Evolutionary conservation across 2,113 vertebrate species (phyloP).

Genomic region (Cheilinus undulatus): DNA sequence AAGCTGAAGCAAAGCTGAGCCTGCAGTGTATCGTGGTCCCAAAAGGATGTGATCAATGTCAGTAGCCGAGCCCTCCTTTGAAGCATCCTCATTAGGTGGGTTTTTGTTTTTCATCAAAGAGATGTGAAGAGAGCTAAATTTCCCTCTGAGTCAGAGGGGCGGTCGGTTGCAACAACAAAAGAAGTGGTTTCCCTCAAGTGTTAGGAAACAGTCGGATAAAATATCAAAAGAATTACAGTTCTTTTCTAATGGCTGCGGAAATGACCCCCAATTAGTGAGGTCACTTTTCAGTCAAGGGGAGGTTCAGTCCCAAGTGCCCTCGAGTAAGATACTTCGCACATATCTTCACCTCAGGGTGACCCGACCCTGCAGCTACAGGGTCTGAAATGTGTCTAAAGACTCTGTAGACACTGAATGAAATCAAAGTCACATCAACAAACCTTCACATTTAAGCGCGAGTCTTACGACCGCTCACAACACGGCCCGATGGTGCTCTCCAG

Average conservation of each 20-base stretch:
- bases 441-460: slow-evolving; percentile 65
- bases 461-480: slow-evolving; percentile 95
- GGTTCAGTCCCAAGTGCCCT: slow-evolving; percentile 24
- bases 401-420: slow-evolving; percentile 19
- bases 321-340: slow-evolving; percentile 17
- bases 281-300: slow-evolving; percentile 21
- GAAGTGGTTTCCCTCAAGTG: slow-evolving; percentile 43
- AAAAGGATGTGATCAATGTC: slow-evolving; percentile 49
- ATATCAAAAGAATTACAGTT: slow-evolving; percentile 52
- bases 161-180: slow-evolving; percentile 48
- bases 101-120: slow-evolving; percentile 45
- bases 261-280: slow-evolving; percentile 8
- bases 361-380: neutral
- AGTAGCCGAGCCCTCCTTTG: slow-evolving; percentile 46
- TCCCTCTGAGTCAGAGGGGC: slow-evolving; percentile 33
- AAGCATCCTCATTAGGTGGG: slow-evolving; percentile 57
- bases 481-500: slow-evolving; percentile 97
- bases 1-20: slow-evolving; percentile 60
- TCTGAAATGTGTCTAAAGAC: slow-evolving; percentile 23
- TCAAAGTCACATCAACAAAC: slow-evolving; percentile 39
- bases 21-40: slow-evolving; percentile 44
- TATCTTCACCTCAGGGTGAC: slow-evolving; percentile 10
- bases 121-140: slow-evolving; percentile 36
- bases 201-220: slow-evolving; percentile 27
- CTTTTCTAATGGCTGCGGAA: slow-evolving; percentile 34